Evolutionary conservation across 1,140 invertebrate genomes (phyloP).

Genomic region (Aethina tumida): DNA sequence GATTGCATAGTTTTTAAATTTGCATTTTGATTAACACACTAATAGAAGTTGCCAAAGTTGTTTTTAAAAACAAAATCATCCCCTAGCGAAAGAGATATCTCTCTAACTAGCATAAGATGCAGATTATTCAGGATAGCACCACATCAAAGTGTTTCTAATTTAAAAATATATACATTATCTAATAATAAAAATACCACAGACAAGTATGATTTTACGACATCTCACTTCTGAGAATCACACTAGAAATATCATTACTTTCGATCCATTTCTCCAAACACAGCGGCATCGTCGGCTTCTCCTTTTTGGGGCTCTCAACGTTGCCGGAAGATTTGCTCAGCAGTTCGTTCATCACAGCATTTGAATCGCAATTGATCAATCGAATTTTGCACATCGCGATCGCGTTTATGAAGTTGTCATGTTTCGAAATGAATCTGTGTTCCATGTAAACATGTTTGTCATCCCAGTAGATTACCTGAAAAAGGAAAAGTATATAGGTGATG

Average conservation of each 20-base stretch:
- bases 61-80: too few species aligned
- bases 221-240: conserved; percentile 27
- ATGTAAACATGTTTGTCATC: conserved; percentile 74
- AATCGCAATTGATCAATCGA: conserved; percentile 60
- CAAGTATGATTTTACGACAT: too few species aligned
- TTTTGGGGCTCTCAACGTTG: conserved; percentile 31
- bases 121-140: too few species aligned
- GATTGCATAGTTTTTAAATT: too few species aligned
- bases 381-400: conserved; percentile 71
- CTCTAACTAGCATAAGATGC: too few species aligned
- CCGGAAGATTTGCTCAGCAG: conserved; percentile 27
- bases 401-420: conserved; percentile 66
- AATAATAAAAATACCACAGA: too few species aligned
- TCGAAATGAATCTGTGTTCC: conserved; percentile 76
- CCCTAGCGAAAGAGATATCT: too few species aligned
- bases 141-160: too few species aligned
- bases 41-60: too few species aligned
- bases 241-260: conserved; percentile 59
- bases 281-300: conserved; percentile 47
- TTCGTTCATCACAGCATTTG: conserved; percentile 33
- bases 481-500: conserved; percentile 1
- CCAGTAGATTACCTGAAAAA: conserved; percentile 65
- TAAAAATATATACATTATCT: too few species aligned
- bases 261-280: conserved; percentile 52
- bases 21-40: too few species aligned